phyloP scores from a whole-genome alignment of 2,113 vertebrate species.

The Calcarius ornatus region DNA sequence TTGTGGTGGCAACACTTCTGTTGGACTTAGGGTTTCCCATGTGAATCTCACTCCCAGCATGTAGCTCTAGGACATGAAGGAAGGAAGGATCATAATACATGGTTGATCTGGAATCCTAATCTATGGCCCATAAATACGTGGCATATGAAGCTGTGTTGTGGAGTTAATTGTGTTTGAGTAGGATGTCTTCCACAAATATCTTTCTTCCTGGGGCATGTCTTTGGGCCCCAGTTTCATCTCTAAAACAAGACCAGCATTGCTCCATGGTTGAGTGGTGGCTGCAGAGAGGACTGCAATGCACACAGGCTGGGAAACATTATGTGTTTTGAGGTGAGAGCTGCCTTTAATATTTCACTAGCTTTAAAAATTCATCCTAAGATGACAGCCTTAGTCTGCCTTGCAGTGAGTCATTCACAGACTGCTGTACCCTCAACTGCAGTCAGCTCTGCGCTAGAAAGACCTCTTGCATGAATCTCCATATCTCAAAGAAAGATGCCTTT shows the following conservation, averaged over 20 bases:
- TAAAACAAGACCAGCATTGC: neutral
- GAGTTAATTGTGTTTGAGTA: neutral
- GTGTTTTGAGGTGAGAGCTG: conserved; percentile 21
- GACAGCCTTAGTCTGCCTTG: neutral
- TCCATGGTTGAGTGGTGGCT: neutral
- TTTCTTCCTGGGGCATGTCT: neutral
- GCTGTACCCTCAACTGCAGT: neutral
- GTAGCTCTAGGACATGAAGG: neutral
- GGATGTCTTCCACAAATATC: neutral
- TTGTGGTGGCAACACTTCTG: neutral
- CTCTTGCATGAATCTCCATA: neutral
- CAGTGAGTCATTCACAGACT: neutral
- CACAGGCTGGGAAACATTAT: neutral
- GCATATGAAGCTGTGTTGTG: neutral
- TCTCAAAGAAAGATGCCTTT: neutral
- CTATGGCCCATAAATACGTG: neutral
- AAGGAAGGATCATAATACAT: fast-evolving
- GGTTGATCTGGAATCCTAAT: neutral
- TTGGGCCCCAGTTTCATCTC: neutral
- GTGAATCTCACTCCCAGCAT: fast-evolving
- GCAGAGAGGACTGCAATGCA: neutral
- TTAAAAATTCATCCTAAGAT: conserved; percentile 29
- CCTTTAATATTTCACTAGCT: conserved; percentile 42
- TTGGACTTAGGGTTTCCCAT: neutral
- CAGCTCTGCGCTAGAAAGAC: neutral